Base-by-base conservation (phyloP, 2,113 vertebrate species). In the Bujurquina vittata region DNA sequence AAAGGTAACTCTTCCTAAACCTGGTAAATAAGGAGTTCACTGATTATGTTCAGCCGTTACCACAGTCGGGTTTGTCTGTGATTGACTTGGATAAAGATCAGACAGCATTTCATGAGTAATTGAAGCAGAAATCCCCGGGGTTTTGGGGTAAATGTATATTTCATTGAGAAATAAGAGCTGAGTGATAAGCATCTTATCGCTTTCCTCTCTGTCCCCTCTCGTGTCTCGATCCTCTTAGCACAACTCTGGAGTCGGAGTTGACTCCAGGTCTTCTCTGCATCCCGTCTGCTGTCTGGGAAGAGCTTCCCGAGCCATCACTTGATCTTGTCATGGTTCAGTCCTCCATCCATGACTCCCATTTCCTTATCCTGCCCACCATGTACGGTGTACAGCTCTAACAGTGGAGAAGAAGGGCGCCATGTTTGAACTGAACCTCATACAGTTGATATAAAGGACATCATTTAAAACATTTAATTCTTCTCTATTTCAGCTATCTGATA, bases 401-500 rank as follows among this genome's bases (percentile, higher is more conserved):
- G 63, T 46, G 22, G 40, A 2, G 40, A 18, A 29, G 29, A 1
- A 4, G 4, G 1, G 12, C 12, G 12, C 4, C 43, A 15, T 15
- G 12, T 2, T 46, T 46, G 43, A 43, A 15, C 43, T 46, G 43
- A 49, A 49, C 46, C 46, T 17, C 46, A 49, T 2, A 49, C 15
- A 1, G 11, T 17, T 49, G 5, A 49, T 49, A 17, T 49, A 49
- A 49, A 49, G 2, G 4, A 22, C 23, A 26, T 54, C 22, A 7
- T 58, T 17, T 65, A 5, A 43, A 65, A 43, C 37, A 4, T 65
- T 40, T 43, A 0, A 0, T 37, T 37, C 26, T 49, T 58, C 5
- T 89, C 4, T 75, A 7, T 84, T 81, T 12, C 94, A 99, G 98
- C 84, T 97, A 96, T 89, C 91, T 99, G 88, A 97, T 99, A 1